Conservation (phyloP, 2,888 invertebrate genomes). For the Cheiracanthium punctorium region DNA sequence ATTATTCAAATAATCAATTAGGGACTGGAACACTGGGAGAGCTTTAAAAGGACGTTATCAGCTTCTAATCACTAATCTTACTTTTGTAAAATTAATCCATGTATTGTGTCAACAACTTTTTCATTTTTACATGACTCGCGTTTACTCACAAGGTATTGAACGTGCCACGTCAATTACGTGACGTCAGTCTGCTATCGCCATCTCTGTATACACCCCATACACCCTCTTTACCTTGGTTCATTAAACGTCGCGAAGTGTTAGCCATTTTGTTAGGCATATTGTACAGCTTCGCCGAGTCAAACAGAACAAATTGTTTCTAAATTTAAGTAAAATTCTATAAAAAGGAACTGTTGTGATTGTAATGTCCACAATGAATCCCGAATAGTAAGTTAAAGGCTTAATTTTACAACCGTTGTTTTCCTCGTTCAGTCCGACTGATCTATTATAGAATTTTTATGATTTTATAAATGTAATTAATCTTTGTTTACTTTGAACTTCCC, state of each 20-base stretch:
- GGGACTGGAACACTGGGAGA: too few relatives aligned
- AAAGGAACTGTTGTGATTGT: slow-evolving; percentile 39
- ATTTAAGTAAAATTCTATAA: slow-evolving; percentile 4
- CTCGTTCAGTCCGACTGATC: slow-evolving; percentile 26
- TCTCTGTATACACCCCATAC: slow-evolving; percentile 57
- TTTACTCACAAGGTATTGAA: slow-evolving; percentile 59
- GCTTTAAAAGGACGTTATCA: too few relatives aligned
- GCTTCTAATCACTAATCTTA: too few relatives aligned
- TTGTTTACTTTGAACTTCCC: too few relatives aligned
- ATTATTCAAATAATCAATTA: too few relatives aligned
- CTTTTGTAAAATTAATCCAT: too few relatives aligned
- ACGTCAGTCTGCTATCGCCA: slow-evolving; percentile 67
- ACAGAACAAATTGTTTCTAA: slow-evolving; percentile 30
- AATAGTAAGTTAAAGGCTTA: slow-evolving; percentile 76
- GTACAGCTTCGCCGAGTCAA: slow-evolving; percentile 43
- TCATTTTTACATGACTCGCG: slow-evolving; percentile 36
- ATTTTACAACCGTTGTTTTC: slow-evolving; percentile 22
- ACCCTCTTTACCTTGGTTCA: slow-evolving; percentile 63
- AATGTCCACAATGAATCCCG: slow-evolving; percentile 78
- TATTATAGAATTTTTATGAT: slow-evolving; percentile 15
- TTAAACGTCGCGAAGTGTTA: slow-evolving; percentile 62
- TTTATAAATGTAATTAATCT: background rate
- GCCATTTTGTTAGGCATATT: slow-evolving; percentile 66
- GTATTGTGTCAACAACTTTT: too few relatives aligned
- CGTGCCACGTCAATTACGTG: slow-evolving; percentile 68